These are phyloP conservation scores for Podargus strigoides DNA, from an alignment of 2,797 vertebrate species.

Conservation along the genomic window DNA sequence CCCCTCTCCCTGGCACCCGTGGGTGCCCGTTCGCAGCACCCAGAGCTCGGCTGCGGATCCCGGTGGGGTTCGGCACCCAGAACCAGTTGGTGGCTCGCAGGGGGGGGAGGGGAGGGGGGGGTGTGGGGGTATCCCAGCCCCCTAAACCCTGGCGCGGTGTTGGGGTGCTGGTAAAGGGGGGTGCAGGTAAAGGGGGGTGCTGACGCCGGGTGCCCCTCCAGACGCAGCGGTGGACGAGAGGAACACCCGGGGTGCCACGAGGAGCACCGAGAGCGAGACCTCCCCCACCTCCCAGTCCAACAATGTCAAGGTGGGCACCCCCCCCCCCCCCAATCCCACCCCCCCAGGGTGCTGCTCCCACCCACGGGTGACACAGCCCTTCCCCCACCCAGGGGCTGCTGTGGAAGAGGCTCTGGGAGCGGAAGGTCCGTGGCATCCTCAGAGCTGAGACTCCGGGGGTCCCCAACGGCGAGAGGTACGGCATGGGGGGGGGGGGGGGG, in stretches of 20 bases:
- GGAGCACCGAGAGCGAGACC: background rate
- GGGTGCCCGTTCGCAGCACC: too few relatives aligned
- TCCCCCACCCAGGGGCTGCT: slow-evolving; percentile 43
- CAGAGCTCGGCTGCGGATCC: background rate
- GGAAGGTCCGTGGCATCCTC: slow-evolving; percentile 2
- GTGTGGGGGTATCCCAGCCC: background rate
- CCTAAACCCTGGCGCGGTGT: background rate
- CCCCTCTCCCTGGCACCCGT: background rate
- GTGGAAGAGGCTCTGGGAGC: slow-evolving; percentile 61
- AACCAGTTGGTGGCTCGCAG: background rate
- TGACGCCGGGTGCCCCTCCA: background rate
- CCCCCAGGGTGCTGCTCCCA: too few relatives aligned
- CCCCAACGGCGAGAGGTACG: background rate
- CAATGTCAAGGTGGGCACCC: slow-evolving; percentile 66
- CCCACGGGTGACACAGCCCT: background rate
- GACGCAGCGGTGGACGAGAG: background rate
- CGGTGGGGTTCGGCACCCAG: background rate
- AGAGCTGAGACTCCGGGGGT: background rate
- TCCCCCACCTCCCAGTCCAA: slow-evolving; percentile 54
- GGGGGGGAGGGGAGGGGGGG: too few relatives aligned
- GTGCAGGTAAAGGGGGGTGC: too few relatives aligned
- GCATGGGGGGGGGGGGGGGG: accelerated
- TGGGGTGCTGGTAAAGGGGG: too few relatives aligned
- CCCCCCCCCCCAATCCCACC: accelerated
- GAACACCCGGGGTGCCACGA: background rate